These are phyloP conservation scores for Progne subis DNA, from an alignment of 2,113 vertebrate species.

Conservation along the genomic window DNA sequence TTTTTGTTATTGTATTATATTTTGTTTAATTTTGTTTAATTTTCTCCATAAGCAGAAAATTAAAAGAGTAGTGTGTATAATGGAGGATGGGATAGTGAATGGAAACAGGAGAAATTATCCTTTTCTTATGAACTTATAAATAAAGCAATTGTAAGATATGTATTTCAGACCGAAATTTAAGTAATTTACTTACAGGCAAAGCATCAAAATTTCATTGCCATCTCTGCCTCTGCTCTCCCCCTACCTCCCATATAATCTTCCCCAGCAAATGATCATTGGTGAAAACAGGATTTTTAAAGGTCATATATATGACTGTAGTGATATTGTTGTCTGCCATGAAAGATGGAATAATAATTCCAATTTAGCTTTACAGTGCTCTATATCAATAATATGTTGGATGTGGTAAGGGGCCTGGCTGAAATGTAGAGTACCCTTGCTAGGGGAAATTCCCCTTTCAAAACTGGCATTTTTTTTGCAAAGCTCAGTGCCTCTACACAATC, in stretches of 20 bases:
- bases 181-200: not conserved
- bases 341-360: not conserved
- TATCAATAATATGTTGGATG: not conserved
- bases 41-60: not conserved
- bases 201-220: not conserved
- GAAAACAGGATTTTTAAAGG: not conserved
- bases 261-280: not conserved
- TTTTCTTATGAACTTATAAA: not conserved
- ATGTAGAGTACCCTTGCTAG: not conserved
- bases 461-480: not conserved
- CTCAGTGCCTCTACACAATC: not conserved
- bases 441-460: not conserved
- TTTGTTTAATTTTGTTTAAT: not conserved
- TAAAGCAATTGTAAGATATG: not conserved
- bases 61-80: not conserved
- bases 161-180: not conserved
- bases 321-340: not conserved
- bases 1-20: not conserved
- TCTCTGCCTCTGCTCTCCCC: not conserved
- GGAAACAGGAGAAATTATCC: not conserved
- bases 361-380: not conserved
- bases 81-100: not conserved
- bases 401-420: not conserved
- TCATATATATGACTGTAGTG: not conserved
- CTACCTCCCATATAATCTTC: not conserved